Percentiles rank a stretch among this genome's conserved stretches.
Evolutionary conservation across 2,797 vertebrate species (phyloP).

Genomic region (Petrocephalus sullivani): DNA sequence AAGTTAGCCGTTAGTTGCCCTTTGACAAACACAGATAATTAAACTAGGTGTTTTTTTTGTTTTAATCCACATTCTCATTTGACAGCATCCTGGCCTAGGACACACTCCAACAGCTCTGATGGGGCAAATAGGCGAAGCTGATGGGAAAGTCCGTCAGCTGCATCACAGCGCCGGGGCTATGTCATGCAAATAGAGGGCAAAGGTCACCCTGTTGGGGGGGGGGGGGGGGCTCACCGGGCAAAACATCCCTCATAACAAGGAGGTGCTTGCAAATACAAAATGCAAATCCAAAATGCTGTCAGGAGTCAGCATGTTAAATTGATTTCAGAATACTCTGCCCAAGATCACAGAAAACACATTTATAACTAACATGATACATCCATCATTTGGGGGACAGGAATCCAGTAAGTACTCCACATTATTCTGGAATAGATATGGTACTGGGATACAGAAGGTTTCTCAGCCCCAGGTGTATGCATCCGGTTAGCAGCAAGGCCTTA

Average conservation of each 20-base stretch:
- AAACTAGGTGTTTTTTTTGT: conserved; percentile 44
- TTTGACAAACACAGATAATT: conserved; percentile 69
- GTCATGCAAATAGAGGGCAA: conserved; percentile 35
- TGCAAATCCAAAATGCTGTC: not conserved
- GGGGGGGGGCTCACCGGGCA: not conserved
- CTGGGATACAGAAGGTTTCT: not conserved
- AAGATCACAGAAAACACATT: not conserved
- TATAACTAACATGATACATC: not conserved
- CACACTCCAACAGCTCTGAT: conserved; percentile 38
- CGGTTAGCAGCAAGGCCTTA: not conserved
- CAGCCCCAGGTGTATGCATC: not conserved
- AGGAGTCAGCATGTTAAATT: conserved; percentile 4
- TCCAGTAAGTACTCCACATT: not conserved
- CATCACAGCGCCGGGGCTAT: conserved; percentile 30
- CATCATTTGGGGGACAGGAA: not conserved
- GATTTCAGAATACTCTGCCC: not conserved
- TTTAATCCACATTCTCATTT: conserved; percentile 33
- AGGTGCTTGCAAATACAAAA: not conserved
- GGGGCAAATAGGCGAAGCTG: conserved; percentile 37
- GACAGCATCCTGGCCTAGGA: conserved; percentile 28
- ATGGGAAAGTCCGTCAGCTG: conserved; percentile 35
- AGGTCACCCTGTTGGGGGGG: conserved; percentile 4
- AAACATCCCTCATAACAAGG: not conserved
- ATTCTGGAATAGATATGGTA: not conserved
- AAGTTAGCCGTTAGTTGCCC: conserved; percentile 64